Percentiles rank a stretch among this genome's conserved stretches.
These are phyloP conservation scores for Equus quagga DNA, from an alignment of 2,113 vertebrate species.

Conservation along the genomic window DNA sequence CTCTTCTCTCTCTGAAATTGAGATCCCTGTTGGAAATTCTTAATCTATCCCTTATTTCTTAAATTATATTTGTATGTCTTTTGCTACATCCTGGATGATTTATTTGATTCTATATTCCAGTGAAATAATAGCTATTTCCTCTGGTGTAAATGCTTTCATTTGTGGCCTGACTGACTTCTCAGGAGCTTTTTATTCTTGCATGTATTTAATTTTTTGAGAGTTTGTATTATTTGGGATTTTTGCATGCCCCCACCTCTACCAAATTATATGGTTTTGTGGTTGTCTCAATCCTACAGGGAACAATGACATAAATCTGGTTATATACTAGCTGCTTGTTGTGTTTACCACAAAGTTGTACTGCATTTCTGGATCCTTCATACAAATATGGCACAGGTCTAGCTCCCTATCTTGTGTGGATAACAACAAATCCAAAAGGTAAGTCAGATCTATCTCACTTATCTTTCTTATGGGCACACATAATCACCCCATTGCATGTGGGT, in stretches of 20 bases:
- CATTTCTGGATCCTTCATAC: background rate
- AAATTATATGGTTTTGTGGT: background rate
- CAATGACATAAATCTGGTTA: background rate
- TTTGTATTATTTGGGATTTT: background rate
- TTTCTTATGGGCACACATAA: background rate
- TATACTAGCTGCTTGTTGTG: background rate
- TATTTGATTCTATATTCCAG: background rate
- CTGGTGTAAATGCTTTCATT: background rate
- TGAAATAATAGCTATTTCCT: background rate
- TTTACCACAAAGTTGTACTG: background rate
- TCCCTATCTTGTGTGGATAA: background rate
- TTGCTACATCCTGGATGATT: background rate
- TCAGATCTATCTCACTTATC: background rate
- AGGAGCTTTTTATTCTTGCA: background rate
- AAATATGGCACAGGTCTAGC: background rate
- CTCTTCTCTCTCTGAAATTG: background rate
- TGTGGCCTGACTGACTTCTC: no score
- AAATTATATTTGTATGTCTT: background rate
- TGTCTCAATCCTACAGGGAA: background rate
- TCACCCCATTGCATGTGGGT: background rate
- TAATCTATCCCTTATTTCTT: background rate
- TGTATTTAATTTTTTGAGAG: background rate
- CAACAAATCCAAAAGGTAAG: background rate
- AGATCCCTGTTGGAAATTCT: background rate
- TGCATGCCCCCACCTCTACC: background rate